Percentiles rank a stretch among this genome's conserved stretches.
phyloP scores from a whole-genome alignment of 2,888 invertebrate genomes.

The Phengaris alcon region DNA sequence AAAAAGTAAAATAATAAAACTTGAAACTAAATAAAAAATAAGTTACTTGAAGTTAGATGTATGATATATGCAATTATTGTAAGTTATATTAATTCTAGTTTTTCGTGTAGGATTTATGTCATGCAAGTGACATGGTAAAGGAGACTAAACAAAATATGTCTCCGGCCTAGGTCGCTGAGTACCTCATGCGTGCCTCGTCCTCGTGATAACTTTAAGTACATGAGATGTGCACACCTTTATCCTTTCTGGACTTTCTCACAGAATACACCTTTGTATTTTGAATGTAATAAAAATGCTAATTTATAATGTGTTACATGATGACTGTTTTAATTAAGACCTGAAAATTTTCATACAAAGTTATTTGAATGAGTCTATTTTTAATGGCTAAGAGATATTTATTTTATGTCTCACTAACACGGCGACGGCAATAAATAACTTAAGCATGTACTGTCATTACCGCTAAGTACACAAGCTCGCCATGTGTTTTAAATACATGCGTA shows the following conservation, averaged over 20 bases:
- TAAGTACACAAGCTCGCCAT: no score
- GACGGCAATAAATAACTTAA: background rate
- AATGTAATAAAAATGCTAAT: conserved; percentile 31
- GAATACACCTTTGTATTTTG: conserved; percentile 60
- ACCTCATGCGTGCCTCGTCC: conserved; percentile 60
- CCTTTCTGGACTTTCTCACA: conserved; percentile 54
- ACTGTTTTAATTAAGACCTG: conserved; percentile 18
- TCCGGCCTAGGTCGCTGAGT: conserved; percentile 43
- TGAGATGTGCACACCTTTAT: conserved; percentile 61
- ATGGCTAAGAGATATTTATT: background rate
- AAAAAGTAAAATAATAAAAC: conserved; percentile 79
- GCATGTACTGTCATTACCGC: no score
- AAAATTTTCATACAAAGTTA: conserved; percentile 8
- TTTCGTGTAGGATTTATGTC: conserved; percentile 64
- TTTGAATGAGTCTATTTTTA: conserved; percentile 3
- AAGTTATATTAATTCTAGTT: conserved; percentile 77
- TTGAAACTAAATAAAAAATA: conserved; percentile 78
- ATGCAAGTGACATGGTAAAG: conserved; percentile 50
- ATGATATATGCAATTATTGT: conserved; percentile 77
- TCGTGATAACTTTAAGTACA: conserved; percentile 70
- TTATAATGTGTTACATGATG: conserved; percentile 28
- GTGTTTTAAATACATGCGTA: no score
- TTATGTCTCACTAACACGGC: conserved; percentile 10
- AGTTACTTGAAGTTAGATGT: conserved; percentile 78
- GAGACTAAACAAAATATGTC: conserved; percentile 40